phyloP scores from a whole-genome alignment of 2,888 invertebrate species.

The Nemotelus nigrinus region DNA sequence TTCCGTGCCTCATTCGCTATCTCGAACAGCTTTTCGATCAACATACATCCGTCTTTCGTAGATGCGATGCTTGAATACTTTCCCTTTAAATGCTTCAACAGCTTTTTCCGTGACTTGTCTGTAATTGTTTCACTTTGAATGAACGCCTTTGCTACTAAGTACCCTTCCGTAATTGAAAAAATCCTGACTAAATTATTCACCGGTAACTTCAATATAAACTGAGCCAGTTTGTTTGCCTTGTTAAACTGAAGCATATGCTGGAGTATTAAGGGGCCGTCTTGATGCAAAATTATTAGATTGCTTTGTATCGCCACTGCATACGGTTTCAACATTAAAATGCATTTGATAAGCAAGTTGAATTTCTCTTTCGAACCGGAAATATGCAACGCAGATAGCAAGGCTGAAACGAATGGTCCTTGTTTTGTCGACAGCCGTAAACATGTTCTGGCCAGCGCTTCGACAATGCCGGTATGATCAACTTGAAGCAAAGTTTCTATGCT shows the following conservation, averaged over 20 bases:
- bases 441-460: conserved; percentile 76
- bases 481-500: conserved; percentile 72
- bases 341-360: conserved; percentile 71
- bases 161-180: conserved; percentile 80
- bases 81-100: conserved; percentile 71
- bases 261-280: conserved; percentile 83
- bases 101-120: conserved; percentile 82
- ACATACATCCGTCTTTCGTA: conserved; percentile 79
- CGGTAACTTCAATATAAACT: conserved; percentile 72
- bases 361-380: conserved; percentile 71
- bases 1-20: conserved; percentile 71
- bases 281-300: conserved; percentile 69
- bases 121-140: conserved; percentile 79
- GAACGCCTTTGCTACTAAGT: conserved; percentile 81
- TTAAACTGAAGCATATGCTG: conserved; percentile 72
- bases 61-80: conserved; percentile 69
- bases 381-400: conserved; percentile 73
- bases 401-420: conserved; percentile 77
- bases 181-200: conserved; percentile 69
- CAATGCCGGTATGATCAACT: conserved; percentile 76
- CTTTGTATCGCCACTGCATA: conserved; percentile 65
- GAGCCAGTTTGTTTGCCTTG: conserved; percentile 72
- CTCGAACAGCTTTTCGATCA: conserved; percentile 78
- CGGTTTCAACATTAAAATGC: conserved; percentile 71
- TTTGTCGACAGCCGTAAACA: conserved; percentile 75